Evolutionary conservation across 2,113 vertebrate species (phyloP).

Genomic region (Glaucidium brasilianum): DNA sequence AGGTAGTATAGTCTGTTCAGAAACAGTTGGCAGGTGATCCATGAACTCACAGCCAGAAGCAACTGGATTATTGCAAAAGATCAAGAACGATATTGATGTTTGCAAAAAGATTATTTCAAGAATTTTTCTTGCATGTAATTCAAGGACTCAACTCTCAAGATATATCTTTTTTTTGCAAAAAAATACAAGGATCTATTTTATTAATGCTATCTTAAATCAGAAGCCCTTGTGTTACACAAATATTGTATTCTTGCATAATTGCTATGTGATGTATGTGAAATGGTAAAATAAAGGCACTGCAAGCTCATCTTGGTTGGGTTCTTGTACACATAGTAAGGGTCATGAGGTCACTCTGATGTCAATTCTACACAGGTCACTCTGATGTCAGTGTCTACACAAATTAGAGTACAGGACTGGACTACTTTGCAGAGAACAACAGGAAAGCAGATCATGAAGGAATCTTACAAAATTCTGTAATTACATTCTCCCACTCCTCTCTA

Average conservation of each 20-base stretch:
- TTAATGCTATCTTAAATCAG: not conserved
- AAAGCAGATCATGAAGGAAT: not conserved
- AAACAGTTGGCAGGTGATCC: conserved; percentile 42
- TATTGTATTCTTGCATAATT: not conserved
- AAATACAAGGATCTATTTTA: not conserved
- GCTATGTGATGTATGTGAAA: not conserved
- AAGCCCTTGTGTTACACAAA: not conserved
- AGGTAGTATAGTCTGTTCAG: conserved; percentile 8
- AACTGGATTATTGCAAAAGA: conserved; percentile 12
- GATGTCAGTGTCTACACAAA: not conserved
- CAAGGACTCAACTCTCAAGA: not conserved
- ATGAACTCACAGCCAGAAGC: not conserved
- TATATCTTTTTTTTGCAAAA: not conserved
- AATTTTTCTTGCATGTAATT: not conserved
- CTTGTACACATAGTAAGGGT: not conserved
- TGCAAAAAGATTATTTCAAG: not conserved
- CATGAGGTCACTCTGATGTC: not conserved
- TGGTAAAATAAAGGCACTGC: not conserved
- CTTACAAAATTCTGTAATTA: not conserved
- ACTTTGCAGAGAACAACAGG: not conserved
- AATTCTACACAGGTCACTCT: not conserved
- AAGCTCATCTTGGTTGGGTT: not conserved
- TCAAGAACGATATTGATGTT: not conserved
- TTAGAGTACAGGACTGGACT: not conserved
- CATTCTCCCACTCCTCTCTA: not conserved